Evolutionary conservation across 2,113 vertebrate genomes (phyloP).

Genomic region (Halcyon senegalensis): DNA sequence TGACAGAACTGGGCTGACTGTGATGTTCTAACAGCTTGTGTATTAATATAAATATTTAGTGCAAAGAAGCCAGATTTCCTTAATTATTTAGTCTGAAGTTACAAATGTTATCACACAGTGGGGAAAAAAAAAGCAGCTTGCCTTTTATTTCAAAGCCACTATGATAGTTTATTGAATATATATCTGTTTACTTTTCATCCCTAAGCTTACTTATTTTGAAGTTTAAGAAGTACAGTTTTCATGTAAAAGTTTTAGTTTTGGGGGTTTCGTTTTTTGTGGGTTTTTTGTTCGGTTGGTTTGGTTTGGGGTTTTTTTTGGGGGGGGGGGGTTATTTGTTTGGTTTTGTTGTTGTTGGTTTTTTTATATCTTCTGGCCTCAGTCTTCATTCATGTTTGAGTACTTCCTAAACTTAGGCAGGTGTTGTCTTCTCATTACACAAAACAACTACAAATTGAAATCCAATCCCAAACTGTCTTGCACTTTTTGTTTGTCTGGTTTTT

Average conservation of each 20-base stretch:
- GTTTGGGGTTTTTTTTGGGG: not conserved
- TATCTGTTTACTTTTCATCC: not conserved
- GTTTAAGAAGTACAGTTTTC: not conserved
- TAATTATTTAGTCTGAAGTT: not conserved
- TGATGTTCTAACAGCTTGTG: not conserved
- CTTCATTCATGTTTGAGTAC: not conserved
- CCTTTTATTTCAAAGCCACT: not conserved
- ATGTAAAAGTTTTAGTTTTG: not conserved
- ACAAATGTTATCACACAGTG: not conserved
- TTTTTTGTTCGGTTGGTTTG: too few species aligned
- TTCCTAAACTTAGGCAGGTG: not conserved
- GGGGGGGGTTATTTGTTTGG: too few species aligned
- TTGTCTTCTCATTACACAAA: accelerated
- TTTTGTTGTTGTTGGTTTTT: not conserved
- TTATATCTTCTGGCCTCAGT: not conserved
- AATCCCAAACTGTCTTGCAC: not conserved
- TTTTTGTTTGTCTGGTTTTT: too few species aligned
- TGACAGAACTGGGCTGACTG: not conserved
- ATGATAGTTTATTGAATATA: not conserved
- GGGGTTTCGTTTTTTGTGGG: not conserved
- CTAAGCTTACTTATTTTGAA: not conserved
- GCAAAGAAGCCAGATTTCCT: not conserved
- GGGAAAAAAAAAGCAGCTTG: not conserved
- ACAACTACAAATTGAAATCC: not conserved
- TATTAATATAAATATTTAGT: conserved; percentile 14